phyloP scores from a whole-genome alignment of 2,888 invertebrate genomes.

The Aquatica leii region DNA sequence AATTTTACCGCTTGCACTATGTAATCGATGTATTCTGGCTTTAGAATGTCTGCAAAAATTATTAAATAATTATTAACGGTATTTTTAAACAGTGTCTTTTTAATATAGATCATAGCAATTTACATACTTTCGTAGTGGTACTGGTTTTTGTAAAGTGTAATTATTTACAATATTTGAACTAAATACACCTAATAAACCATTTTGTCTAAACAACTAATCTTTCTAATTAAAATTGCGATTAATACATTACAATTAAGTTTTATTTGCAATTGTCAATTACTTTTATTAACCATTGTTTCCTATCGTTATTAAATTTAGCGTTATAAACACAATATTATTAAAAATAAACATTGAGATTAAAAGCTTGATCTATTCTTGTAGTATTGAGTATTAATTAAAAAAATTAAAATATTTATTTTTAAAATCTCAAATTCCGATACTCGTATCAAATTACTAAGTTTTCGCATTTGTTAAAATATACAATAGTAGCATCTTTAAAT shows the following conservation, averaged over 20 bases:
- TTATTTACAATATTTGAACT: not conserved
- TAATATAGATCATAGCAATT: conserved; percentile 9
- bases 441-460: no score
- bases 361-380: not conserved
- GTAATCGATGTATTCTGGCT: conserved; percentile 21
- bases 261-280: no score
- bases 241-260: not conserved
- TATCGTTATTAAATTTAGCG: no score
- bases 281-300: no score
- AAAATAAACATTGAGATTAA: not conserved
- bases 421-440: not conserved
- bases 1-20: conserved; percentile 17
- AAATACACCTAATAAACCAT: not conserved
- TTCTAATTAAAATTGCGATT: no score
- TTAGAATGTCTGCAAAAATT: conserved; percentile 18
- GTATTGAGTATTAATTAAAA: not conserved
- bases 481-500: not conserved
- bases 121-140: not conserved
- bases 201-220: not conserved
- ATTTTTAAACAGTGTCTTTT: not conserved
- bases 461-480: not conserved
- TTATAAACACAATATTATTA: not conserved
- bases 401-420: not conserved
- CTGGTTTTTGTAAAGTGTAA: not conserved
- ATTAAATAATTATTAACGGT: no score